Evolutionary conservation across 2,113 vertebrate species (phyloP), one percentile per base, ranked within the genome.

Genomic region (Eulacestoma nigropectus): DNA sequence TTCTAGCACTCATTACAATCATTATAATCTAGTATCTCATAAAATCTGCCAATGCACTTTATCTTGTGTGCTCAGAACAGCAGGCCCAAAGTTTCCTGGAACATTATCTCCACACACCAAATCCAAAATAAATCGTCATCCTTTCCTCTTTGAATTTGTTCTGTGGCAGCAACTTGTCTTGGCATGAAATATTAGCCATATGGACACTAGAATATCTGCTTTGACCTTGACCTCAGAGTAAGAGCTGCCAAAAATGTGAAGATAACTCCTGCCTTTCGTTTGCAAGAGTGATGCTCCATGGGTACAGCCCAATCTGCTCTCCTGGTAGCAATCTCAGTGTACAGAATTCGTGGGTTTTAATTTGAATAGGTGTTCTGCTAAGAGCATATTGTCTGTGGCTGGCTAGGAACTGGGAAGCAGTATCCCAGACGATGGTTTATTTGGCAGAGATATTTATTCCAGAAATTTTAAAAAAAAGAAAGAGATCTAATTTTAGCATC

Each of bases 161-260:
- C 46, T 59, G 63, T 93, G 88, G 95, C 82, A 96, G 47, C 87
- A 90, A 88, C 84, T 96, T 86, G 64, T 72, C 87, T 96, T 97
- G 96, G 95, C 96, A 92, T 81, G 85, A 86, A 94, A 56, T 93
- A 68, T 89, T 84, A 84, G 83, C 92, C 96, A 97, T 96, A 95
- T 96, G 93, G 93, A 90, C 64, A 19, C 73, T 53, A 67, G 88
- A 72, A 92, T 90, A 78, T 94, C 87, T 52, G 72, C 79, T 96
- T 96, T 96, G 96, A 97, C 96, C 95, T 96, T 97, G 95, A 95
- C 95, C 96, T 96, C 72, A 56, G 85, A 77, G 16, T 30, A 72
- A 68, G 52, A 3, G 1, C 88, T 95, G 90, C 92, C 92, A 94
- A 49, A 95, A 67, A 78, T 11, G 47, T 37, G 87, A 68, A 52